Evolutionary conservation across 2,113 vertebrate species (phyloP).

Genomic region (Festucalex cinctus): DNA sequence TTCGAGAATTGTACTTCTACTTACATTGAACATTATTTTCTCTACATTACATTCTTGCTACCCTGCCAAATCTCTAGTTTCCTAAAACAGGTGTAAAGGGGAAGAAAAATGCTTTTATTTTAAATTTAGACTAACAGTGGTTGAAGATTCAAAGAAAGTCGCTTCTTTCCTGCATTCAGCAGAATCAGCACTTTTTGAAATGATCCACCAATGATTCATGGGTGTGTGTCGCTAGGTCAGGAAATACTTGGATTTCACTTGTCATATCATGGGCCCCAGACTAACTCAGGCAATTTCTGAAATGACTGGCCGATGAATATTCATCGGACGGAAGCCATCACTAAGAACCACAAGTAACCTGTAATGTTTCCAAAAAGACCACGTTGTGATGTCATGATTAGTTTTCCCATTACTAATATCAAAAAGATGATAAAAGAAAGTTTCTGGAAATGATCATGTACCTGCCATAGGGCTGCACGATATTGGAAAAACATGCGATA

Average conservation of each 20-base stretch:
- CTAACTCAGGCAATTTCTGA: background rate
- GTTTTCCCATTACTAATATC: background rate
- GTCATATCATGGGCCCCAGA: background rate
- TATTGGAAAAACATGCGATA: too few species aligned
- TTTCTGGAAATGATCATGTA: background rate
- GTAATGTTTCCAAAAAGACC: background rate
- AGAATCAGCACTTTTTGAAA: background rate
- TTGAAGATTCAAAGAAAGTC: slow-evolving; percentile 6
- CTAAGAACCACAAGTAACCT: background rate
- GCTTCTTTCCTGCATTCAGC: background rate
- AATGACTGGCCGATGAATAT: background rate
- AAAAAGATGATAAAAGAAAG: background rate
- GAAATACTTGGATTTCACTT: background rate
- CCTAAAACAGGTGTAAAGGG: background rate
- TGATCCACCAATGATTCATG: slow-evolving; percentile 9
- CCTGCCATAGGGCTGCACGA: too few species aligned
- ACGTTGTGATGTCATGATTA: background rate
- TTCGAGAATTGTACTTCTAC: background rate
- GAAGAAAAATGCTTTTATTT: background rate
- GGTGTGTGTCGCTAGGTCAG: background rate
- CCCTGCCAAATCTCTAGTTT: too few species aligned
- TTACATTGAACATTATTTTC: too few species aligned
- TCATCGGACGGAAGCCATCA: background rate
- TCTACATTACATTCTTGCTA: too few species aligned
- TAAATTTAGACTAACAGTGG: background rate